Conservation (phyloP, 1,140 invertebrate species). For the Calephelis virginiensis region DNA sequence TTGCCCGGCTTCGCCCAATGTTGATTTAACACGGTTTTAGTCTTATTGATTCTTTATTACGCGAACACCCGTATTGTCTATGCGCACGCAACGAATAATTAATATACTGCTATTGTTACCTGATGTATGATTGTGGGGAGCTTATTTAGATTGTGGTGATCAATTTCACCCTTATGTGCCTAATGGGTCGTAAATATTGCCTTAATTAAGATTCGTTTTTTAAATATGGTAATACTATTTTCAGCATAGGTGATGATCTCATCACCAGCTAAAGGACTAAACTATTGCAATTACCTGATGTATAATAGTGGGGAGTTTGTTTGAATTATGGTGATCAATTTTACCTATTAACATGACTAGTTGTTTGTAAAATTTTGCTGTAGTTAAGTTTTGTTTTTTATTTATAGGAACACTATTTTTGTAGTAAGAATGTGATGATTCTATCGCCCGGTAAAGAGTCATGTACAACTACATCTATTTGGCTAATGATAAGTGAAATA, state of each 20-base stretch:
- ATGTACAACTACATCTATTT: no score
- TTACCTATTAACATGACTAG: background rate
- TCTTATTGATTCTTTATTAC: constrained; percentile 78
- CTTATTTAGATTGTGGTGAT: constrained; percentile 22
- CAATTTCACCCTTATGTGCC: constrained; percentile 3
- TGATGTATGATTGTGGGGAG: constrained; percentile 44
- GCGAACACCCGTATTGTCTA: constrained; percentile 64
- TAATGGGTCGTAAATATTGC: background rate
- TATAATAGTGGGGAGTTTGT: constrained; percentile 36
- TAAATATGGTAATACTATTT: background rate
- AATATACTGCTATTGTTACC: constrained; percentile 55
- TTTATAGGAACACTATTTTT: background rate
- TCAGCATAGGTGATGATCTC: no score
- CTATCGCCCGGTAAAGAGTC: no score
- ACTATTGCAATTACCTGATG: constrained; percentile 44
- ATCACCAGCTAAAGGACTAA: no score
- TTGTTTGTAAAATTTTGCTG: background rate
- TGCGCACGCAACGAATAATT: constrained; percentile 71
- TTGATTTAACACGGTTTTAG: constrained; percentile 78
- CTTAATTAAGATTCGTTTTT: constrained; percentile 10
- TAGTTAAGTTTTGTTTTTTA: constrained; percentile 10
- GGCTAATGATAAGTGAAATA: no score
- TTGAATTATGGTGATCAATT: constrained; percentile 19
- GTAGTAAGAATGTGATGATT: no score
- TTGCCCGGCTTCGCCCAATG: constrained; percentile 65